Percentiles rank a stretch among this genome's conserved stretches.
Conservation (phyloP, 1,140 invertebrate species). For the Grapholita molesta region DNA sequence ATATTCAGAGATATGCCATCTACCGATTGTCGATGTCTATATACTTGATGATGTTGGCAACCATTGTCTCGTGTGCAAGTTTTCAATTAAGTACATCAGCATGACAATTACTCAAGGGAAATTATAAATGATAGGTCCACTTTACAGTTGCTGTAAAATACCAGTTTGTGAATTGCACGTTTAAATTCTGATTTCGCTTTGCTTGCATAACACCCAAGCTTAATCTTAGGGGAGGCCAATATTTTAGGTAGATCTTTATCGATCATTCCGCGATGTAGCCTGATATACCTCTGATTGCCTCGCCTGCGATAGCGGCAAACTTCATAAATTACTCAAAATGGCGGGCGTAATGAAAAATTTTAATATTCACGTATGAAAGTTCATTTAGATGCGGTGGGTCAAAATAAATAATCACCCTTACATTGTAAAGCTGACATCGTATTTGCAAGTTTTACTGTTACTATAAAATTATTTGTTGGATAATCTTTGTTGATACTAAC, state of each 20-base stretch:
- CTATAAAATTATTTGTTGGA: too few species aligned
- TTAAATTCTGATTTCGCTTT: neutral
- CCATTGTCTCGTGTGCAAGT: too few species aligned
- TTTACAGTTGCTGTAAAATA: too few species aligned
- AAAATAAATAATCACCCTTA: neutral
- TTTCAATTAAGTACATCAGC: too few species aligned
- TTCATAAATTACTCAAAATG: constrained; percentile 16
- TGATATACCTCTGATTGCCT: constrained; percentile 11
- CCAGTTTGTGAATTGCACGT: too few species aligned
- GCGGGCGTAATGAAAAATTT: constrained; percentile 2
- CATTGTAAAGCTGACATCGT: neutral
- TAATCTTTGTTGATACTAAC: too few species aligned
- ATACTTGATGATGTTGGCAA: too few species aligned
- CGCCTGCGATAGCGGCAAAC: neutral
- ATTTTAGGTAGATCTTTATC: constrained; percentile 17
- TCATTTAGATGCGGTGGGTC: neutral
- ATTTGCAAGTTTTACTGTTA: too few species aligned
- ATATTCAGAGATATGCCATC: too few species aligned
- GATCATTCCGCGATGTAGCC: neutral
- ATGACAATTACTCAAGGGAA: too few species aligned
- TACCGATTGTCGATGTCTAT: too few species aligned
- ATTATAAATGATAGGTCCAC: too few species aligned
- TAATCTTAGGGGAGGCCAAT: constrained; percentile 15
- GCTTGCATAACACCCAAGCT: neutral
- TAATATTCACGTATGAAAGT: constrained; percentile 2